Percentiles rank a stretch among this genome's conserved stretches.
These are phyloP conservation scores for Magallana nippona DNA, from an alignment of 2,888 invertebrate genomes.

Conservation along the genomic window DNA sequence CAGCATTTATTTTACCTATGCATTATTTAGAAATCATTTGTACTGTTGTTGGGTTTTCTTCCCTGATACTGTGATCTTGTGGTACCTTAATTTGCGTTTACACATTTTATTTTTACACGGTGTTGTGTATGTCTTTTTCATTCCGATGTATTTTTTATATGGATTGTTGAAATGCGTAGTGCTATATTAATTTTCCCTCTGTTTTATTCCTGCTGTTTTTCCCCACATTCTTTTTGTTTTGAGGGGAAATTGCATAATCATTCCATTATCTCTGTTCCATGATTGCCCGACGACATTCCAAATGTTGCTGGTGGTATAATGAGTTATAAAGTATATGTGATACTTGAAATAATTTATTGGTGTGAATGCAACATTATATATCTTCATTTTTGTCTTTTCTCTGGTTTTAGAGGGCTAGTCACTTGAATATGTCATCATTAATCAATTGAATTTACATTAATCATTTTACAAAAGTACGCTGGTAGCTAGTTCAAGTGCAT, in stretches of 20 bases:
- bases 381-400: background rate
- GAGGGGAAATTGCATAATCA: constrained; percentile 1
- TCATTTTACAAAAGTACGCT: background rate
- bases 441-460: background rate
- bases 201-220: background rate
- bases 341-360: background rate
- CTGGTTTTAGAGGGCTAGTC: constrained; percentile 14
- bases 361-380: background rate
- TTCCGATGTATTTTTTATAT: background rate
- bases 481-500: background rate
- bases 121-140: background rate
- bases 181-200: background rate
- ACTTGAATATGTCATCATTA: background rate
- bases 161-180: constrained; percentile 14
- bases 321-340: background rate
- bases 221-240: background rate
- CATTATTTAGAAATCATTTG: no score
- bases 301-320: background rate
- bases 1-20: no score
- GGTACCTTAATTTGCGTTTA: background rate
- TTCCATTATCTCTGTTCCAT: background rate
- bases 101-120: constrained; percentile 1
- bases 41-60: background rate
- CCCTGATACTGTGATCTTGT: constrained; percentile 1
- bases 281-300: background rate